Evolutionary conservation across 2,888 invertebrate species (phyloP).

Genomic region (Mamestra brassicae): DNA sequence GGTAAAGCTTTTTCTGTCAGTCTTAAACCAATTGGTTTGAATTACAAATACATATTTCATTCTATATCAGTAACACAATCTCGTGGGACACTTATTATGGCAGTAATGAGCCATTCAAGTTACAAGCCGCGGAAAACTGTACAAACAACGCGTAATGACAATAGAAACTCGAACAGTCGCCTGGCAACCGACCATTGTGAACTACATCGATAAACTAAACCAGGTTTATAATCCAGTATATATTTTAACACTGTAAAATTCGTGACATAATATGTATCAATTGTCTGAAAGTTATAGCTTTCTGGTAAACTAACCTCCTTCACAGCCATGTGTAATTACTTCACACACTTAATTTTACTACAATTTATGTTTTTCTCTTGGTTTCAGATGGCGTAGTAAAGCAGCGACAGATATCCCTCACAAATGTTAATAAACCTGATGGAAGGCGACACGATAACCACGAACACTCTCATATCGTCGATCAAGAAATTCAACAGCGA

Average conservation of each 20-base stretch:
- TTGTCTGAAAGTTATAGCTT: conserved; percentile 44
- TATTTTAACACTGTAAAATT: conserved; percentile 54
- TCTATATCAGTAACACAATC: conserved; percentile 66
- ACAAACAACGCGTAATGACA: conserved; percentile 64
- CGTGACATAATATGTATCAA: conserved; percentile 67
- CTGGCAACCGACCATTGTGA: conserved; percentile 64
- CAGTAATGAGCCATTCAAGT: conserved; percentile 63
- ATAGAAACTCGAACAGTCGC: conserved; percentile 70
- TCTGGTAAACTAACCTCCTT: conserved; percentile 39
- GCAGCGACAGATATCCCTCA: conserved; percentile 78
- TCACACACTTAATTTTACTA: conserved; percentile 34
- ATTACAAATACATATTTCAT: conserved; percentile 49
- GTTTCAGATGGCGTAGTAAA: conserved; percentile 89
- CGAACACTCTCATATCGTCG: conserved; percentile 82
- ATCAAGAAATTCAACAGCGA: conserved; percentile 81
- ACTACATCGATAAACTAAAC: conserved; percentile 65
- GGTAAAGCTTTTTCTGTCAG: conserved; percentile 7
- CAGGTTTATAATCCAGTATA: conserved; percentile 57
- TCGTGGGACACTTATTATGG: conserved; percentile 68
- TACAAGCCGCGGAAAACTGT: conserved; percentile 58
- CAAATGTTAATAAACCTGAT: conserved; percentile 86
- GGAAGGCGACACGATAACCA: conserved; percentile 84
- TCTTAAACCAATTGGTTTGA: conserved; percentile 22
- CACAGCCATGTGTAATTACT: conserved; percentile 40
- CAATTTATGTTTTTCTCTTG: conserved; percentile 65